phyloP scores from a whole-genome alignment of 1,140 invertebrate genomes.

The Drosophila novamexicana region DNA sequence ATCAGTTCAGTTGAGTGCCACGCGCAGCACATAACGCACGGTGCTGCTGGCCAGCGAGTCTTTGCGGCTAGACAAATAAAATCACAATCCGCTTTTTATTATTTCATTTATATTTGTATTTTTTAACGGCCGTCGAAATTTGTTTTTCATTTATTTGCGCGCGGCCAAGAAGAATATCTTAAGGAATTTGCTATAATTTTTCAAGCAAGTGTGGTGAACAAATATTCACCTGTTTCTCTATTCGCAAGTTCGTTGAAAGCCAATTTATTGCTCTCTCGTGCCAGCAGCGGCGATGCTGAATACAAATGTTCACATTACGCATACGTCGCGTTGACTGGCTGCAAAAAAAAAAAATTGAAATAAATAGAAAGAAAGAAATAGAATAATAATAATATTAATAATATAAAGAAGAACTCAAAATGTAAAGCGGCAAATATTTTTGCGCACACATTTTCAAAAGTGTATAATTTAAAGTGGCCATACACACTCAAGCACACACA shows the following conservation, averaged over 20 bases:
- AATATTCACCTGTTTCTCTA: slow-evolving; percentile 56
- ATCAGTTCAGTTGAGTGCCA: slow-evolving; percentile 45
- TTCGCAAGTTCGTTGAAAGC: slow-evolving; percentile 49
- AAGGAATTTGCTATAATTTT: slow-evolving; percentile 45
- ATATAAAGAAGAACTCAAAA: slow-evolving; percentile 40
- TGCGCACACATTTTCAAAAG: slow-evolving; percentile 40
- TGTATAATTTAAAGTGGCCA: slow-evolving; percentile 51
- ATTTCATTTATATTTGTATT: slow-evolving; percentile 7
- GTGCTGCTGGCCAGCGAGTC: slow-evolving; percentile 15
- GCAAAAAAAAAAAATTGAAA: slow-evolving; percentile 26
- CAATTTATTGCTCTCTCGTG: slow-evolving; percentile 17
- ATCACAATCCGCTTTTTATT: slow-evolving; percentile 25
- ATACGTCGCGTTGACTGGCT: slow-evolving; percentile 61
- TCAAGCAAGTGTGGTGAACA: slow-evolving; percentile 49
- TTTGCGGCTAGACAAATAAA: slow-evolving; percentile 39
- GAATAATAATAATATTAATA: slow-evolving; percentile 23
- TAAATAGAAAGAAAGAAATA: slow-evolving; percentile 15
- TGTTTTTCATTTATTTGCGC: slow-evolving; percentile 37
- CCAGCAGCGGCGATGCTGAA: slow-evolving; percentile 18
- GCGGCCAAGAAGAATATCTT: slow-evolving; percentile 21
- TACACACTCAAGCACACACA: slow-evolving; percentile 15
- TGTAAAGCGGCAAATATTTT: slow-evolving; percentile 52
- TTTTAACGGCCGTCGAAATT: slow-evolving; percentile 27
- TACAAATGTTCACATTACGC: slow-evolving; percentile 71
- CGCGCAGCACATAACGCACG: slow-evolving; percentile 26